Evolutionary conservation across 2,797 vertebrate species (phyloP), one percentile per base, ranked within the genome.

Genomic region (Nasua narica): DNA sequence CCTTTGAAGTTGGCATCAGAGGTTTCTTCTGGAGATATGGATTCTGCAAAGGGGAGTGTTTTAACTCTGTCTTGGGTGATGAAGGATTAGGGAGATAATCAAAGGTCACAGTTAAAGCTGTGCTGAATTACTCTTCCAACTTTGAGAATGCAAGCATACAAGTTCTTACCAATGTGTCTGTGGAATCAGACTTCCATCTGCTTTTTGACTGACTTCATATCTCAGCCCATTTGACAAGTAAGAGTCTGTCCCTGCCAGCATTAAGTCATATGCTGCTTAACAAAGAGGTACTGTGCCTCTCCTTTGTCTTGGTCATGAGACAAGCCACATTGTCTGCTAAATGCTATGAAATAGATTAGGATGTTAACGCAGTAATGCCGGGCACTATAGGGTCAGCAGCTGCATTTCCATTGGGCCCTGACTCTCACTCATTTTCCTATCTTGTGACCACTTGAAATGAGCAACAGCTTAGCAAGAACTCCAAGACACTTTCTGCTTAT

Each of bases 11-110:
- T 96, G n/a, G 43, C 60, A 86, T 91, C 83, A 84, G 46, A 95
- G 40, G 81, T 86, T 96, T 96, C 95, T 97, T 83, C 83, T 79
- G 52, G 40, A 97, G 83, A 97, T 96, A 84, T 1, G 7, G 86
- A 95, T 92, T 88, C 88, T 54, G 37, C 72, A 98, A 97, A 98
- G 94, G 86, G 82, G 82, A 94, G 78, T 65, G 95, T 92, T 52
- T 87, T 91, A 92, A 23, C 37, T 97, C 12, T 46, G 3, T 91
- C 81, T 89, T 54, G n/a, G 19, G 83, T 60, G 95, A 96, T 32
- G 76, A 91, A 81, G 87, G 90, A 95, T 94, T 86, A 94, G 21
- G 58, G 18, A 93, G 58, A 89, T 96, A 87, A 76, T 87, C 92
- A 94, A 97, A 97, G 77, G 52, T 95, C 94, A 93, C 0, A 0